Conservation (phyloP, 2,113 vertebrate genomes). For the Phasianus colchicus region DNA sequence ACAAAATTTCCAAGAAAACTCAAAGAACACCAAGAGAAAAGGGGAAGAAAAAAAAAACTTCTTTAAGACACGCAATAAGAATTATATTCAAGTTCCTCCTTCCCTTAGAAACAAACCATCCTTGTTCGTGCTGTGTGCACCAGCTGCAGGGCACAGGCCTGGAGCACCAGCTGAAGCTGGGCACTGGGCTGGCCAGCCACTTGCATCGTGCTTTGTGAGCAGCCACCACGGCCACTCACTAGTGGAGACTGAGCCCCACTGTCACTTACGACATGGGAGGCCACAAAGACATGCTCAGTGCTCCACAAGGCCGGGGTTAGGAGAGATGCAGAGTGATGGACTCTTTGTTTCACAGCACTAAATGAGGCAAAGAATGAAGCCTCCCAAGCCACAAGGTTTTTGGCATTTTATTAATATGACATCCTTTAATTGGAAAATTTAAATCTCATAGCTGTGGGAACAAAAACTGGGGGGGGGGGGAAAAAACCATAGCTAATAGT, state of each 20-base stretch:
- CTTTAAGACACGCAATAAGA: neutral
- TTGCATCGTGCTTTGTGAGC: neutral
- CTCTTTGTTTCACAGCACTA: constrained; percentile 16
- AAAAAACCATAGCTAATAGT: neutral
- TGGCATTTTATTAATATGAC: neutral
- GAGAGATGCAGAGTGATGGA: constrained; percentile 8
- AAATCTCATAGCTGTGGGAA: neutral
- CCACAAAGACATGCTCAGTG: constrained; percentile 46
- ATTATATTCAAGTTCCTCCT: neutral
- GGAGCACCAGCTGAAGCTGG: neutral
- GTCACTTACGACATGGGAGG: neutral
- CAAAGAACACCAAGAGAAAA: neutral
- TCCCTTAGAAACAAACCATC: neutral
- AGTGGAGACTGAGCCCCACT: neutral
- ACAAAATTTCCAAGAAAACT: neutral
- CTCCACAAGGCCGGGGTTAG: fast-evolving
- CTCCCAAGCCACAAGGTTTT: neutral
- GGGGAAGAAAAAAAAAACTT: fast-evolving
- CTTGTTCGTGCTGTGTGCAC: neutral
- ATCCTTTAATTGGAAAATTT: neutral
- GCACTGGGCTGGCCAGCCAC: neutral
- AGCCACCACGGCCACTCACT: neutral
- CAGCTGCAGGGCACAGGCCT: neutral
- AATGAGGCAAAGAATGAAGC: constrained; percentile 10
- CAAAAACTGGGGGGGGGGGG: neutral